A percentile compares a stretch with the other conserved stretches of the same genome.
Conservation (phyloP, 2,113 vertebrate species). For the Leucosticte australis region DNA sequence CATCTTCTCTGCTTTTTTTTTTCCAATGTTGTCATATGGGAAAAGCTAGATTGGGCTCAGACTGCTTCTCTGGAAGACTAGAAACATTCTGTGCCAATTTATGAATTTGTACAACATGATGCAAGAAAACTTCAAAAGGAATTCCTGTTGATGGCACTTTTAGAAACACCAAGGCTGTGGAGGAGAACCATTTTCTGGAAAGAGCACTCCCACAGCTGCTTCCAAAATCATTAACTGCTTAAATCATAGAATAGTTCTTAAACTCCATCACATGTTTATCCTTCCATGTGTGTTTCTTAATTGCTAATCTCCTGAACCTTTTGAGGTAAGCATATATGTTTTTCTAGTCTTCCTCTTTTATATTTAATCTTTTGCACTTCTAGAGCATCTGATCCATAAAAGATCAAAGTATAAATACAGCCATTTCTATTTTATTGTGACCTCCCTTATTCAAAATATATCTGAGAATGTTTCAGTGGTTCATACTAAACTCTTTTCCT, state of each 20-base stretch:
- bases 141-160: neutral
- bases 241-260: neutral
- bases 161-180: neutral
- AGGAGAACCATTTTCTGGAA: neutral
- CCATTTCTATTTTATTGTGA: neutral
- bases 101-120: neutral
- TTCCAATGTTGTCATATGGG: neutral
- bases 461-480: neutral
- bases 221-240: neutral
- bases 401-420: neutral
- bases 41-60: neutral
- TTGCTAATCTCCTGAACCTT: neutral
- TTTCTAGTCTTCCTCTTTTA: neutral
- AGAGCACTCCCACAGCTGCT: neutral
- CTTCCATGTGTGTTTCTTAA: neutral
- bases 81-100: neutral
- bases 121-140: neutral
- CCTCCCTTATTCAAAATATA: neutral
- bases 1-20: neutral
- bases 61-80: neutral
- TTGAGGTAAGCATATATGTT: neutral
- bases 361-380: neutral
- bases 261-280: neutral
- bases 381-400: neutral
- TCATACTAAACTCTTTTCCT: neutral